Conservation (phyloP, 2,113 vertebrate species). For the Lagopus leucura region DNA sequence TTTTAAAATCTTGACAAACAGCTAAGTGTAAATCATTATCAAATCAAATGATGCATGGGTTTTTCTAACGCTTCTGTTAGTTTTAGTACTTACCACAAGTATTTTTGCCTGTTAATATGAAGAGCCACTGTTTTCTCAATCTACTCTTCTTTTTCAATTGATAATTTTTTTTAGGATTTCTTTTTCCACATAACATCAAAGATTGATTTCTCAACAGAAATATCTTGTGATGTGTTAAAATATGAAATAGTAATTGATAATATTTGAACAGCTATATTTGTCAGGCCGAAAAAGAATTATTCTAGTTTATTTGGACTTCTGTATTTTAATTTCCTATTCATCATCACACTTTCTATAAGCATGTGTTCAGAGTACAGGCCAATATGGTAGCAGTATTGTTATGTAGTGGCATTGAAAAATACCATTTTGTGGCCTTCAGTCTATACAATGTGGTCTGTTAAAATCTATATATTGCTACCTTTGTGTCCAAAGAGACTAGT, state of each 20-base stretch:
- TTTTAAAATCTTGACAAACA: no score
- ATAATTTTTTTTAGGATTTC: not conserved
- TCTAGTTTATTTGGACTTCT: not conserved
- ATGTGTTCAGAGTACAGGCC: not conserved
- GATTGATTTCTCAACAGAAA: not conserved
- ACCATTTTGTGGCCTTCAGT: not conserved
- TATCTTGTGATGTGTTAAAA: not conserved
- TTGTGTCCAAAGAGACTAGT: rapidly evolving
- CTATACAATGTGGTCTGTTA: rapidly evolving
- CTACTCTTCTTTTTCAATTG: not conserved
- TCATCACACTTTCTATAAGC: not conserved
- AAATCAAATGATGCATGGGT: not conserved
- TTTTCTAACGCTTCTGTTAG: not conserved
- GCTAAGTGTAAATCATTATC: not conserved
- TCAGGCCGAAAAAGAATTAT: not conserved
- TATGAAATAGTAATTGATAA: not conserved
- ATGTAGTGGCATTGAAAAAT: not conserved
- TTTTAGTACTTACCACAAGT: not conserved
- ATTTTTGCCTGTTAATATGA: not conserved
- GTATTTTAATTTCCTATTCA: not conserved
- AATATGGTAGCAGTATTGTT: not conserved
- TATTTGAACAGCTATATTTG: not conserved
- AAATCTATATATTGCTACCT: not conserved
- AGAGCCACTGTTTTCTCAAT: not conserved
- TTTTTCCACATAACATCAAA: not conserved